Base-by-base conservation (phyloP, 2,797 vertebrate species). In the Ptychadena robeensis region DNA sequence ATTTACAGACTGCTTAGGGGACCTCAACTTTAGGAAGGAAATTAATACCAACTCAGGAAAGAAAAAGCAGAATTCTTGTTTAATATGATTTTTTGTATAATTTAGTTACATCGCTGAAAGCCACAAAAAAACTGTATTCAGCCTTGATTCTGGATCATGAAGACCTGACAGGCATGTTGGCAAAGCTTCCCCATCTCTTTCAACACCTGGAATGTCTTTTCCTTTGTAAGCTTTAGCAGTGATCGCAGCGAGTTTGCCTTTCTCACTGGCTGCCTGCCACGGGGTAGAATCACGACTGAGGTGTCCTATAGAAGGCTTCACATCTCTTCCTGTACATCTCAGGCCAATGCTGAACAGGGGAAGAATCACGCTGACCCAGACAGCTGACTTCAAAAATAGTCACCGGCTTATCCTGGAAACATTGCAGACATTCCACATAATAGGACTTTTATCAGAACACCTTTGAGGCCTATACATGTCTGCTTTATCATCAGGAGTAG, bases 301-400 rank as follows among this genome's bases (percentile, higher is more conserved):
- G n/a, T 61, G 27, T 61, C n/a, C 59, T 25, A 61, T 28, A 25
- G 27, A 25, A 97, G 34, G 93, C 93, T 89, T 97, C 94, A 4
- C 93, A 96, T 85, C 94, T 95, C 69, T 94, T 95, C 85, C 90
- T 93, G 88, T 93, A 95, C 15, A 69, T 2, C 0, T 95, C 91
- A 82, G 89, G 89, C 85, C 95, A 88, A 2, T 96, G 93, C 85
- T 93, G 83, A 53, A 96, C 87, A 4, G 95, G 95, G 0, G 95
- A 91, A 8, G 93, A 57, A 75, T 95, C 93, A 9, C 94, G 94
- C 89, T 95, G 94, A 37, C 94, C 95, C 10, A 96, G 91, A 0
- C 93, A 90, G 82, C 96, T 96, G 27, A 96, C 87, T n/a, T 97
- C 95, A 64, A 97, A 86, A 86, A 97, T 93, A 0, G 93, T 95